Evolutionary conservation across 2,888 invertebrate genomes (phyloP).

Genomic region (Dicyrtomina minuta): DNA sequence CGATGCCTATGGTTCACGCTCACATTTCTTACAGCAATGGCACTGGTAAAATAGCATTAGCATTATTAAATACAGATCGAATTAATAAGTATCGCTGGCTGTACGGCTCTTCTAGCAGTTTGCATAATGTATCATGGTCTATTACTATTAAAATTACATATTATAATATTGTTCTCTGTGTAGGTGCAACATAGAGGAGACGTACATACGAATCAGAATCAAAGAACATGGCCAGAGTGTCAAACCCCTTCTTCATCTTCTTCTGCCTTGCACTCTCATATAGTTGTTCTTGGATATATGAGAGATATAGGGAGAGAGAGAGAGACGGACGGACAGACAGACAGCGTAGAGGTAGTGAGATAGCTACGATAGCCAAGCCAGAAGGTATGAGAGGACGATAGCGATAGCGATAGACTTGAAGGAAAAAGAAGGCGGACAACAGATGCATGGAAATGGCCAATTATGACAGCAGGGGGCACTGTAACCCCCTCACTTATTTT

Average conservation of each 20-base stretch:
- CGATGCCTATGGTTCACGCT: too few relatives aligned
- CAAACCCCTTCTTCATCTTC: conserved; percentile 33
- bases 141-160: too few relatives aligned
- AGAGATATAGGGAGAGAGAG: background rate
- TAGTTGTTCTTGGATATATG: background rate
- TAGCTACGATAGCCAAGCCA: background rate
- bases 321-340: conserved; percentile 6
- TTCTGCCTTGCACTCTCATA: background rate
- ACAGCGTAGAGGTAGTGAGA: background rate
- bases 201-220: too few relatives aligned
- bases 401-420: conserved; percentile 20
- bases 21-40: too few relatives aligned
- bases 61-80: background rate
- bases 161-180: background rate
- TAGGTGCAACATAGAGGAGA: background rate
- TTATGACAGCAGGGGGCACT: conserved; percentile 53
- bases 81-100: background rate
- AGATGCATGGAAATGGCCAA: conserved; percentile 54
- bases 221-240: conserved; percentile 23
- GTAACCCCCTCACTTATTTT: conserved; percentile 53
- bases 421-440: conserved; percentile 52
- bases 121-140: too few relatives aligned
- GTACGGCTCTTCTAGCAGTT: background rate
- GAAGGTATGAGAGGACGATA: conserved; percentile 1
- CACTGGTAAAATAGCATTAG: too few relatives aligned